Evolutionary conservation across 2,797 vertebrate genomes (phyloP).

Genomic region (Sebastes variabilis): DNA sequence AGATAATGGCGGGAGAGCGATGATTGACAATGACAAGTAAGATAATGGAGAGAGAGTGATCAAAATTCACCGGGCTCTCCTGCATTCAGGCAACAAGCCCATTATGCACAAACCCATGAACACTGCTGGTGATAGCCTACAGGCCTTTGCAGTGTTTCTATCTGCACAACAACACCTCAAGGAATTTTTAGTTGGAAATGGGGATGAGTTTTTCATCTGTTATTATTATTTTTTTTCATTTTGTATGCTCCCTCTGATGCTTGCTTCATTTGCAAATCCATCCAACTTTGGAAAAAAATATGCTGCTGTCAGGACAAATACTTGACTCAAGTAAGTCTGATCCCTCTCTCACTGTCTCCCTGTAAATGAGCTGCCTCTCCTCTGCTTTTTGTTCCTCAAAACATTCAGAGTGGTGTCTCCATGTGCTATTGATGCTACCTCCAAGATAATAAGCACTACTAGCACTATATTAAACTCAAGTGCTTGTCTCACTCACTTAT

Average conservation of each 20-base stretch:
- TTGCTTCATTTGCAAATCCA: conserved; percentile 26
- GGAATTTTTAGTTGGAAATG: conserved; percentile 18
- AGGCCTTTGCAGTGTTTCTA: conserved; percentile 25
- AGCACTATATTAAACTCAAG: conserved; percentile 4
- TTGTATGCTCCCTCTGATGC: not conserved
- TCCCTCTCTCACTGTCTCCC: conserved; percentile 6
- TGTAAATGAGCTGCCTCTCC: conserved; percentile 25
- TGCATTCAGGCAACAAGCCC: conserved; percentile 49
- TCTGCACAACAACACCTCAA: conserved; percentile 27
- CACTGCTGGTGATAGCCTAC: conserved; percentile 30
- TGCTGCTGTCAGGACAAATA: conserved; percentile 32
- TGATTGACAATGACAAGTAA: conserved; percentile 64
- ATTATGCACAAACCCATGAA: conserved; percentile 59
- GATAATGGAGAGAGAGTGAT: conserved; percentile 52
- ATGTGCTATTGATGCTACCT: conserved; percentile 30
- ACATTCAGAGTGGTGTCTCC: conserved; percentile 12
- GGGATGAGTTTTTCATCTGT: conserved; percentile 12
- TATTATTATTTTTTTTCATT: conserved; percentile 21
- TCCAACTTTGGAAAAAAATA: conserved; percentile 32
- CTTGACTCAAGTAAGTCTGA: conserved; percentile 7
- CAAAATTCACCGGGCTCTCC: conserved; percentile 53
- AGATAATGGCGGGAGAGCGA: conserved; percentile 38
- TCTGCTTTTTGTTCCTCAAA: conserved; percentile 19
- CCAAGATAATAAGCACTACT: conserved; percentile 22
- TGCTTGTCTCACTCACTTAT: conserved; percentile 18